These are phyloP conservation scores for Drosophila quinaria DNA, from an alignment of 2,888 invertebrate species.

Conservation along the genomic window DNA sequence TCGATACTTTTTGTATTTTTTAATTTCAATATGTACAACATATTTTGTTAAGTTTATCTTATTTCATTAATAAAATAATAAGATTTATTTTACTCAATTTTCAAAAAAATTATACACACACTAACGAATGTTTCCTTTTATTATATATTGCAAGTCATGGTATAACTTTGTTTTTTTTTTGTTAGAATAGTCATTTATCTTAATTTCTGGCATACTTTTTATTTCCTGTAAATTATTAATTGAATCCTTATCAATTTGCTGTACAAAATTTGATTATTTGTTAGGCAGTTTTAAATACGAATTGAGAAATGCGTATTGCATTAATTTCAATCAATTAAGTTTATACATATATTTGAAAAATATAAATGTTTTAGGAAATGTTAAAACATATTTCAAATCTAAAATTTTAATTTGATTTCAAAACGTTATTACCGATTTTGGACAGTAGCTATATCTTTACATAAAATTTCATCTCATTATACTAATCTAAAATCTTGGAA, in stretches of 20 bases:
- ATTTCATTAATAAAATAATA: conserved; percentile 18
- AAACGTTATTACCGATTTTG: no score
- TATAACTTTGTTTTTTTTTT: neutral
- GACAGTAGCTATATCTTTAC: neutral
- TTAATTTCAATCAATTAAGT: no score
- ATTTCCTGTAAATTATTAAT: neutral
- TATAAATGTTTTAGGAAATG: no score
- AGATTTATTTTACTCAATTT: conserved; percentile 20
- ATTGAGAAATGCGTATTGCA: neutral
- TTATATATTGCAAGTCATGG: conserved; percentile 8
- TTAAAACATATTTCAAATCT: no score
- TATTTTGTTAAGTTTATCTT: neutral
- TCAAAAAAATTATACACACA: neutral
- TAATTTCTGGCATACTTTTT: neutral
- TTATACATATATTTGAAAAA: no score
- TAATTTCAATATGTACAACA: neutral
- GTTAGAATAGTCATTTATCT: conserved; percentile 1
- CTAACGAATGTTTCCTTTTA: neutral
- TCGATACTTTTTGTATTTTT: neutral
- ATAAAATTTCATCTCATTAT: no score
- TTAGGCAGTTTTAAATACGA: neutral
- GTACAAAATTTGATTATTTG: neutral
- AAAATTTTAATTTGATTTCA: no score
- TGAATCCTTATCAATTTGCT: neutral
- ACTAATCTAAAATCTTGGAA: no score